A percentile compares a stretch with the other conserved stretches of the same genome.
These are phyloP conservation scores for Mastomys natalensis DNA, from an alignment of 2,113 vertebrate genomes.

Conservation along the genomic window DNA sequence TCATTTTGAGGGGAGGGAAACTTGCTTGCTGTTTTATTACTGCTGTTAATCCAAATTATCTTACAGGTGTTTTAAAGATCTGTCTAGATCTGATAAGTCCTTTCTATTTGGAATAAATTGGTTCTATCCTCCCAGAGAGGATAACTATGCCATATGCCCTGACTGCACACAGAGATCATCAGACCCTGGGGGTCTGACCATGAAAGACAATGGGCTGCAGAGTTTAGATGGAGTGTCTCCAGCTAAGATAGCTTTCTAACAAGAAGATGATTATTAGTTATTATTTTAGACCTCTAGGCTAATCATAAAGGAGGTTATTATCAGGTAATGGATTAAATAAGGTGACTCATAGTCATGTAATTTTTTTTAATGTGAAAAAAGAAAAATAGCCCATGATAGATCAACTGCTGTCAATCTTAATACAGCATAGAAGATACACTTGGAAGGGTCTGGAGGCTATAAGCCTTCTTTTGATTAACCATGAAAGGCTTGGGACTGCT, in stretches of 20 bases:
- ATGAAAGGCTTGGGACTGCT: background rate
- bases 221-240: slow-evolving; percentile 70
- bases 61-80: slow-evolving; percentile 87
- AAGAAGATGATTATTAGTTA: slow-evolving; percentile 74
- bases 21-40: slow-evolving; percentile 84
- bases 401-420: slow-evolving; percentile 58
- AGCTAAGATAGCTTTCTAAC: slow-evolving; percentile 77
- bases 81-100: slow-evolving; percentile 87
- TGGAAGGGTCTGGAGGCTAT: slow-evolving; percentile 18
- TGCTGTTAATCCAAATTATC: slow-evolving; percentile 84
- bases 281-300: slow-evolving; percentile 70
- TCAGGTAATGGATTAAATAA: slow-evolving; percentile 66
- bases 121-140: slow-evolving; percentile 71
- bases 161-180: slow-evolving; percentile 63
- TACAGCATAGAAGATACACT: slow-evolving; percentile 24
- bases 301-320: slow-evolving; percentile 52
- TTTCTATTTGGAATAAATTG: slow-evolving; percentile 84
- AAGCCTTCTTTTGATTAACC: slow-evolving; percentile 44
- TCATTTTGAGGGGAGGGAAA: slow-evolving; percentile 83
- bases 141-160: slow-evolving; percentile 79
- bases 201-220: slow-evolving; percentile 55
- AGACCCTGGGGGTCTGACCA: slow-evolving; percentile 53
- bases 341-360: slow-evolving; percentile 42
- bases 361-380: slow-evolving; percentile 67
- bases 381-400: slow-evolving; percentile 58